Evolutionary conservation across 2,888 invertebrate species (phyloP), one percentile per base, ranked within the genome.

Genomic region (Drosophila planitibia): DNA sequence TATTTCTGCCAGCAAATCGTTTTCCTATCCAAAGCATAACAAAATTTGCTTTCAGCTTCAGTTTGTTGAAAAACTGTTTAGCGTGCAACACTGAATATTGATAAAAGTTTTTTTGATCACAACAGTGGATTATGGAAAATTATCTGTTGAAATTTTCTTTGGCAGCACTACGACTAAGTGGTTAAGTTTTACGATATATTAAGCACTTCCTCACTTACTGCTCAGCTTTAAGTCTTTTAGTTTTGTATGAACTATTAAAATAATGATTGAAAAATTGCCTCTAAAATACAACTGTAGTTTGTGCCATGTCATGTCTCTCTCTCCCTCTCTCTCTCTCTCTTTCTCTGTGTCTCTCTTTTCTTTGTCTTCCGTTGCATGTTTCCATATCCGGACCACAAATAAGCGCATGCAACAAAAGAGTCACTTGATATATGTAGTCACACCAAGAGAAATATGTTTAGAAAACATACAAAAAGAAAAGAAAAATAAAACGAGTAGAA

Each of bases 371-470:
- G 76, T 74, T 86, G 79, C 74, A 76, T 72, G 81, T 81, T 86
- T 83, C 76, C 74, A 86, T 84, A 86, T 86, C 87, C 86, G 81
- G 83, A 52, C 65, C 71, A 67, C 80, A 82, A 75, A 77, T 49
- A 68, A 37, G 49, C 39, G n/a, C 25, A 67, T 67, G 54, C 22
- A 76, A 70, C 65, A 75, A 64, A 72, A 69, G 79, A 68, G 54
- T 67, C 69, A 54, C 67, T 67, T 54, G 61, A 63, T 62, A 59
- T 62, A 64, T 72, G 63, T 44, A 53, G 44, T 49, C 14, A 57
- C 32, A 37, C 16, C 32, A 39, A n/a, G 49, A 68, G 28, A 74
- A 71, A 79, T 67, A 62, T 64, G 51, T 71, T 71, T 59, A 35
- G 33, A 57, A 53, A 61, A 63, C 16, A 60, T 32, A 59, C 47